phyloP scores from a whole-genome alignment of 2,797 vertebrate genomes.

The Anas acuta region DNA sequence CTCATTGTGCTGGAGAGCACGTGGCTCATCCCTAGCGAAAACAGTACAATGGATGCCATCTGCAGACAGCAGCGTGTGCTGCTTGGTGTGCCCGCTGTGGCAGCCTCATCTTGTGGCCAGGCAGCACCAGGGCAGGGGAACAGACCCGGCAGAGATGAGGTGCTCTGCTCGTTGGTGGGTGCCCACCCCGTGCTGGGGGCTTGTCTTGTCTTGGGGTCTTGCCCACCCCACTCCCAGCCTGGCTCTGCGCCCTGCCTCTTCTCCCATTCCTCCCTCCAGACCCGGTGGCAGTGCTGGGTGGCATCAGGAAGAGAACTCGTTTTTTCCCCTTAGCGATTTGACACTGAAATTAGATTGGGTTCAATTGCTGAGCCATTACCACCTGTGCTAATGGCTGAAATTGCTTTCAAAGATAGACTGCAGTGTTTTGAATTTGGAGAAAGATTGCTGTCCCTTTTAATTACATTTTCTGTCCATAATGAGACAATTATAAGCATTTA shows the following conservation, averaged over 20 bases:
- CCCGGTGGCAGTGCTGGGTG: rapidly evolving
- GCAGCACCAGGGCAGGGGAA: neutral
- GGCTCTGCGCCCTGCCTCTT: neutral
- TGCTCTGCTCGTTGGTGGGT: neutral
- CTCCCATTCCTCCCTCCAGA: rapidly evolving
- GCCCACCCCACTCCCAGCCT: neutral
- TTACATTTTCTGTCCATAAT: conserved; percentile 43
- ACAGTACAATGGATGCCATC: neutral
- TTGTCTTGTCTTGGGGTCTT: neutral
- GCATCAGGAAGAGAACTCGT: neutral
- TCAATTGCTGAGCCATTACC: conserved; percentile 25
- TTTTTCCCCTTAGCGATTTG: neutral
- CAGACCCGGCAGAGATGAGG: neutral
- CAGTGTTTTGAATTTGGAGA: neutral
- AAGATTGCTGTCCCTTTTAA: conserved; percentile 40
- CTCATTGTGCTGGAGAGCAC: neutral
- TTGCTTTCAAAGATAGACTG: conserved; percentile 4
- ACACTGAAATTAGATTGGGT: conserved; percentile 6
- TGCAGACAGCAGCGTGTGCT: neutral
- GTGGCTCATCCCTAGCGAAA: neutral
- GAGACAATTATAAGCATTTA: conserved; percentile 34
- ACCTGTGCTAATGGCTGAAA: conserved; percentile 36
- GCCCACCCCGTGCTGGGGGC: too few species aligned
- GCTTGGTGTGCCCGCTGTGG: neutral
- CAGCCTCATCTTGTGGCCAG: neutral